phyloP scores from a whole-genome alignment of 2,797 vertebrate genomes.

The Pelochelys cantorii region DNA sequence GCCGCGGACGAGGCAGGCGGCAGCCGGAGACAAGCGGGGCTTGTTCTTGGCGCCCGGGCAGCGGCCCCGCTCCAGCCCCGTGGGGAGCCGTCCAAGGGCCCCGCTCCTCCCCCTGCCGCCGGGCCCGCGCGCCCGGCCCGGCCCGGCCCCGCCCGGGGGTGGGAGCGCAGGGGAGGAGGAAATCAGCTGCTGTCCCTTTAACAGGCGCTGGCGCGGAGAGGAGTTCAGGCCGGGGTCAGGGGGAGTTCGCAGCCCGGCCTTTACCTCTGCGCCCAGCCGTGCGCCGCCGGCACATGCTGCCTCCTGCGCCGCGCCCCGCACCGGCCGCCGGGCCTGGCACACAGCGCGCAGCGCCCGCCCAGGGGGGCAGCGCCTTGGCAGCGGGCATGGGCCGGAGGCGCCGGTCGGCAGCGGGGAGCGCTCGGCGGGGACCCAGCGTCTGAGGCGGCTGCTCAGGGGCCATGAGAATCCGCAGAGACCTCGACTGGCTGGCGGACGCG shows the following conservation, averaged over 20 bases:
- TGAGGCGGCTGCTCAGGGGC: slow-evolving; percentile 88
- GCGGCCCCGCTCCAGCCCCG: not conserved
- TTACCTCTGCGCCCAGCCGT: slow-evolving; percentile 88
- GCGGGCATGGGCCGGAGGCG: slow-evolving; percentile 89
- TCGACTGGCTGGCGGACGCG: slow-evolving; percentile 87
- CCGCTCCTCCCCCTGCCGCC: not conserved
- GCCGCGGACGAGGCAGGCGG: no score
- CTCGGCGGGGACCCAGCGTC: slow-evolving; percentile 90
- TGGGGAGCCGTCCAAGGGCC: not conserved
- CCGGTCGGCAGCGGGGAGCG: slow-evolving; percentile 89
- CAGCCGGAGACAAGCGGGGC: no score
- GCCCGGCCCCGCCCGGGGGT: slow-evolving; percentile 43
- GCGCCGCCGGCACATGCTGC: slow-evolving; percentile 86
- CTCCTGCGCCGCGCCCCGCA: slow-evolving; percentile 71
- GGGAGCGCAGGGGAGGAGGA: slow-evolving; percentile 56
- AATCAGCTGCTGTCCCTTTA: slow-evolving; percentile 90
- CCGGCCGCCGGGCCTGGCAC: slow-evolving; percentile 65
- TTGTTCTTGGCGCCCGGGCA: no score
- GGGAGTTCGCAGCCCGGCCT: slow-evolving; percentile 93
- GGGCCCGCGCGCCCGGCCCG: not conserved
- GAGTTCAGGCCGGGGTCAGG: slow-evolving; percentile 97
- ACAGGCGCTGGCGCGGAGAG: slow-evolving; percentile 84
- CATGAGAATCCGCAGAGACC: slow-evolving; percentile 89
- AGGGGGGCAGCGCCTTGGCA: slow-evolving; percentile 46
- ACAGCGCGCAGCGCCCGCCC: slow-evolving; percentile 47